These are phyloP conservation scores for Muntiacus reevesi DNA, from an alignment of 2,113 vertebrate species.

Conservation along the genomic window DNA sequence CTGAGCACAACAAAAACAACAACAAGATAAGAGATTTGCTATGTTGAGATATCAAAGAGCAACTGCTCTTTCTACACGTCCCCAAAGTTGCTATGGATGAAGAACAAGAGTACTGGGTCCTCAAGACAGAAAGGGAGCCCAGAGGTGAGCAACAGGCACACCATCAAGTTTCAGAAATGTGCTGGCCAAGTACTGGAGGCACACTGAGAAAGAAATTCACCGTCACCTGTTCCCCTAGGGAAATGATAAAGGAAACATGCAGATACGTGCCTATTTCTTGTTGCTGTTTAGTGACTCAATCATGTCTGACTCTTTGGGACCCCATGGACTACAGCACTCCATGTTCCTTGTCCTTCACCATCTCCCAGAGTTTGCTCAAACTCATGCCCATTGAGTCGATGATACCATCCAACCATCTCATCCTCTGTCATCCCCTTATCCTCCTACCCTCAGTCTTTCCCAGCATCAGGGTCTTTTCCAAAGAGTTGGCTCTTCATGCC, in stretches of 20 bases:
- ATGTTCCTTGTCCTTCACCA: not conserved
- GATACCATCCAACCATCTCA: not conserved
- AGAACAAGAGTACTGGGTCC: not conserved
- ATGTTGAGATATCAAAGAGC: not conserved
- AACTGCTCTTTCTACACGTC: not conserved
- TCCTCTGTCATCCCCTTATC: not conserved
- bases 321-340: not conserved
- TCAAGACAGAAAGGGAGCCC: not conserved
- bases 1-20: not conserved
- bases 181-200: not conserved
- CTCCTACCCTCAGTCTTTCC: not conserved
- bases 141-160: not conserved
- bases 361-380: not conserved
- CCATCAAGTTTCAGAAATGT: not conserved
- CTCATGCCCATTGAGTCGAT: not conserved
- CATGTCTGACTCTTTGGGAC: not conserved
- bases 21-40: not conserved
- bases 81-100: not conserved
- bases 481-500: not conserved
- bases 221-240: not conserved
- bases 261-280: not conserved
- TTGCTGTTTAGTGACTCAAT: not conserved
- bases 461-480: not conserved
- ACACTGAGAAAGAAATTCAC: not conserved
- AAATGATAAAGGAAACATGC: not conserved